Base-by-base conservation (phyloP, 1,140 invertebrate genomes). In the Eufriesea mexicana region DNA sequence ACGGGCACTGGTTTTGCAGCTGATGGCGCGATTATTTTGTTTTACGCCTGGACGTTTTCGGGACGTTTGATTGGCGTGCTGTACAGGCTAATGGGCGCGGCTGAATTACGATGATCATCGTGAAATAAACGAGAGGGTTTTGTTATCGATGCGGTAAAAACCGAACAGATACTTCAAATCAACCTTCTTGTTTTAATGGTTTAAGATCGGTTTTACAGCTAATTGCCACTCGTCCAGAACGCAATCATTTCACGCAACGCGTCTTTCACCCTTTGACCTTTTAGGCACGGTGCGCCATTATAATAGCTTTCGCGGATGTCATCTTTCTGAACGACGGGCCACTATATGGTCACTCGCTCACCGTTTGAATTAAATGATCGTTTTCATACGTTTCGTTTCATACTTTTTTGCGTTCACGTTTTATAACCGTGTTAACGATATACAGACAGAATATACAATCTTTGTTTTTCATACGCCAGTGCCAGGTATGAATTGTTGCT, bases 21-120 rank as follows among this genome's bases (percentile, higher is more conserved):
- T 68, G 78, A 73, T 80, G 18, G 54, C 35, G 49, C 47, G 57
- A 80, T 62, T 80, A 72, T 80, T 80, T 73, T 74, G 54, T 74
- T 74, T 74, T 45, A 57, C 35, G 71, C 54, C 7, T 61, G 25
- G 54, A 20, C 54, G 35, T 74, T 74, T 57, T 74, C 35, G 71
- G 71, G 71, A 74, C 71, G 55, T 74, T 59, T 74, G 71, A 74
- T 74, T 74, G 71, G 55, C 71, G 42, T 47, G 54, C 42, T 45
- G 71, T 25, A 28, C 35, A 45, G 54, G 23, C 42, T 74, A 74
- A 59, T 74, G 54, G 55, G 55, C 25, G n/a, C 20, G 71, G 14
- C 18, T 74, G 54, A 74, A 74, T 74, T 45, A n/a, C 45, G 47
- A 59, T 23, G 71, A 57, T 73, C 54, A 74, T 45, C 59, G 70